Conservation (phyloP, 2,888 invertebrate genomes). For the Drosophila nr. perissopoda region DNA sequence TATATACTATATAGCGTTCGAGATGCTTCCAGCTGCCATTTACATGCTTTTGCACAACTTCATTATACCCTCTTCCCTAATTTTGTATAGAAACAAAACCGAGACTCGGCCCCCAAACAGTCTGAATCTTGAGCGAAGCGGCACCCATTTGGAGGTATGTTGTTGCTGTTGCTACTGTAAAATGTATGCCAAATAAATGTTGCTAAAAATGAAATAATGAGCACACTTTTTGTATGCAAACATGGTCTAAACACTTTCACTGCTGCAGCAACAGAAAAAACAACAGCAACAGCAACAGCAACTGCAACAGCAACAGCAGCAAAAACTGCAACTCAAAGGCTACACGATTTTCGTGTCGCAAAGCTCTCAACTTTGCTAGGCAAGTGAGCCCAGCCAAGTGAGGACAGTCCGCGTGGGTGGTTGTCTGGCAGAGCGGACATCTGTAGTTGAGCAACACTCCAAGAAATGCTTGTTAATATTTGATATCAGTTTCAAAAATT, state of each 20-base stretch:
- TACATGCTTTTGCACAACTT: neutral
- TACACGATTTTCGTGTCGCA: constrained; percentile 63
- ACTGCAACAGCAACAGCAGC: constrained; percentile 3
- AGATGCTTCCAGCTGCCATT: neutral
- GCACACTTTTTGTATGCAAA: constrained; percentile 53
- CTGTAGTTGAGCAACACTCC: neutral
- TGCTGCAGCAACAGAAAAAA: constrained; percentile 19
- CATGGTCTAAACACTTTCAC: constrained; percentile 65
- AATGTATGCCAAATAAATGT: constrained; percentile 59
- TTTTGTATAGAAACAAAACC: neutral
- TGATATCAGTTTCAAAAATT: neutral
- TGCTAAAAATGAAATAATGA: constrained; percentile 64
- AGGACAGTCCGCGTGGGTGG: constrained; percentile 15
- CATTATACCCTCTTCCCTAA: neutral
- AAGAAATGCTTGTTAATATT: neutral
- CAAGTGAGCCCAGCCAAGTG: constrained; percentile 1
- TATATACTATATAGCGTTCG: neutral
- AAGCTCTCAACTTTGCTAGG: constrained; percentile 37
- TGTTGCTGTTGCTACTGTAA: constrained; percentile 26
- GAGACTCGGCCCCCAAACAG: neutral
- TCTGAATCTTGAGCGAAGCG: constrained; percentile 34
- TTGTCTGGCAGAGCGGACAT: constrained; percentile 11
- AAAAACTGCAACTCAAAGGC: constrained; percentile 37
- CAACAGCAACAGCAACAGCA: neutral
- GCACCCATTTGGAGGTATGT: constrained; percentile 39